Percentiles rank a stretch among this genome's conserved stretches.
Evolutionary conservation across 2,113 vertebrate species (phyloP).

Genomic region (Rhinichthys klamathensis): DNA sequence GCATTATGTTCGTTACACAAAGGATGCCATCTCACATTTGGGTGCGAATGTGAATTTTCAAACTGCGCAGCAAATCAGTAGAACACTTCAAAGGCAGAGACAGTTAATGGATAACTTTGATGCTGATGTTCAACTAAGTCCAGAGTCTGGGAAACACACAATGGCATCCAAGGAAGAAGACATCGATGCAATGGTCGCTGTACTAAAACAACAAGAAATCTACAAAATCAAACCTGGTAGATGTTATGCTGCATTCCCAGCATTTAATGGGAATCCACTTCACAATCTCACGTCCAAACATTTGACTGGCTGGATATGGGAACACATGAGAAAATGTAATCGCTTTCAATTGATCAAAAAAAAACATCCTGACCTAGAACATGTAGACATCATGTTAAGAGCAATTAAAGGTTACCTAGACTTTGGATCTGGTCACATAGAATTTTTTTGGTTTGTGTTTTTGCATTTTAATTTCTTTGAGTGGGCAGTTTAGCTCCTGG

Average conservation of each 20-base stretch:
- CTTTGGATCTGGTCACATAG: not conserved
- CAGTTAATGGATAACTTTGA: not conserved
- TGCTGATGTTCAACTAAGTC: not conserved
- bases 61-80: not conserved
- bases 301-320: not conserved
- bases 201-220: not conserved
- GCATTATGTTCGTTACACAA: not conserved
- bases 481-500: not conserved
- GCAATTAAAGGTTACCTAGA: not conserved
- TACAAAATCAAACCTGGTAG: not conserved
- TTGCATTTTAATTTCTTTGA: not conserved
- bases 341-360: not conserved
- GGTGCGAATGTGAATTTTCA: not conserved
- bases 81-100: not conserved
- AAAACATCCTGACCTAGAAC: not conserved
- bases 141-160: conserved; percentile 8
- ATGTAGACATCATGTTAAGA: not conserved
- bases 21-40: not conserved
- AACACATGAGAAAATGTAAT: not conserved
- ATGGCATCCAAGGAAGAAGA: not conserved
- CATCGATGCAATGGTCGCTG: not conserved
- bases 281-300: not conserved
- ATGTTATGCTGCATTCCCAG: not conserved
- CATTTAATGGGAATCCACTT: not conserved
- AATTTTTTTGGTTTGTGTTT: not conserved